Evolutionary conservation across 2,797 vertebrate species (phyloP).

Genomic region (Galago senegalensis): DNA sequence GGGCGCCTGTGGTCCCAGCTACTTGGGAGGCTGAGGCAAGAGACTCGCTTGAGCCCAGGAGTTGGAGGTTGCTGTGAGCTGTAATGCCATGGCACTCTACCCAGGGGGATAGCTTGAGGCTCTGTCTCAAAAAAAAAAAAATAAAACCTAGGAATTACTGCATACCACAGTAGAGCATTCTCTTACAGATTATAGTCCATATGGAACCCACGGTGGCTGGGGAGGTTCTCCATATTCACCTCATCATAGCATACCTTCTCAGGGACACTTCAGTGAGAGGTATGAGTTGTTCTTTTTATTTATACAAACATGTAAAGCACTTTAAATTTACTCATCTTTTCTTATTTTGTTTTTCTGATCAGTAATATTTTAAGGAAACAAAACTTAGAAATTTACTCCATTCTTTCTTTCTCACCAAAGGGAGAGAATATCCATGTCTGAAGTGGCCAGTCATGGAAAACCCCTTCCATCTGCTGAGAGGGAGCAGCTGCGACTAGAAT

Average conservation of each 20-base stretch:
- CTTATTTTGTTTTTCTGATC: slow-evolving; percentile 27
- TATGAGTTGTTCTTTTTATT: slow-evolving; percentile 80
- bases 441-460: slow-evolving; percentile 90
- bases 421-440: slow-evolving; percentile 89
- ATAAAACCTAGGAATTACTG: neutral
- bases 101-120: no score
- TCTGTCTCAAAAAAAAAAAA: neutral
- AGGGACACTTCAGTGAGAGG: slow-evolving; percentile 98
- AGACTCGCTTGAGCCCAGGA: no score
- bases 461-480: slow-evolving; percentile 93
- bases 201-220: slow-evolving; percentile 94
- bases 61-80: no score
- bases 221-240: slow-evolving; percentile 94
- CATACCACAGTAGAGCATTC: slow-evolving; percentile 8
- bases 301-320: neutral
- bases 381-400: neutral
- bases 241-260: slow-evolving; percentile 95
- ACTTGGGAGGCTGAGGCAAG: no score
- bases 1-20: no score
- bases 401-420: slow-evolving; percentile 79
- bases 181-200: slow-evolving; percentile 94
- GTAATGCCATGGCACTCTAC: no score
- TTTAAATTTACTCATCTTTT: neutral
- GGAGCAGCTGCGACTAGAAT: slow-evolving; percentile 97
- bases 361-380: neutral